Evolutionary conservation across 92 coral and sea anemone genomes (phyloP), one percentile per base, ranked within the genome.

Genomic region (Zoanthus sociatus): DNA sequence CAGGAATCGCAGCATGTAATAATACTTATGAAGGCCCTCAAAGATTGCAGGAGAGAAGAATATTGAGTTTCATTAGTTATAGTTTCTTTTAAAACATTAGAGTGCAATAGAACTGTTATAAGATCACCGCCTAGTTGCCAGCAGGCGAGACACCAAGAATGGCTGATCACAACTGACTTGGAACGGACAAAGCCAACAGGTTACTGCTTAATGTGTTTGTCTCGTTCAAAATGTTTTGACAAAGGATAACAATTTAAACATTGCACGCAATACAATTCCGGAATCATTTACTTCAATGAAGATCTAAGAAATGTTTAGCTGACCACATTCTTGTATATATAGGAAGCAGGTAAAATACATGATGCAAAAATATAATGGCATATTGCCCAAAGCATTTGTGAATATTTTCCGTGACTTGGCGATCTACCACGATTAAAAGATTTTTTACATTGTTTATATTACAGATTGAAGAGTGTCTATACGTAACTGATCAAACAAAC

Each of bases 1-100:
- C 63, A 13, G 58, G 61, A 72, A 20, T 47, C 79, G 26, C 79
- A 76, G 79, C 79, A 76, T 21, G 79, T 17, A 50, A 20, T 20
- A 76, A 46, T 69, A 14, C 63, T 76, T 76, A 47, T 18, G 4
- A 46, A 47, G 15, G 44, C 48, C 61, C 20, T 47, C 42, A 50
- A 47, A 20, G 15, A n/a, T 42, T 8, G 61, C 8, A 47, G 60
- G 60, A 56, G 21, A 26, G 21, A 8, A 50, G 11, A 44, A 37
- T 15, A 73, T 73, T 73, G 9, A 44, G 54, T 44, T 73, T 73
- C 54, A 33, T 42, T 21, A 73, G 42, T 31, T 48, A 73, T 12
- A 4, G 77, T 37, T 37, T 13, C 9, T 44, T 37, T 51, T 45
- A 6, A 11, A 73, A 15, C 54, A 73, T 18, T 14, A 17, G 54